Base-by-base conservation (phyloP, 2,113 vertebrate genomes). In the Hydropotes inermis region DNA sequence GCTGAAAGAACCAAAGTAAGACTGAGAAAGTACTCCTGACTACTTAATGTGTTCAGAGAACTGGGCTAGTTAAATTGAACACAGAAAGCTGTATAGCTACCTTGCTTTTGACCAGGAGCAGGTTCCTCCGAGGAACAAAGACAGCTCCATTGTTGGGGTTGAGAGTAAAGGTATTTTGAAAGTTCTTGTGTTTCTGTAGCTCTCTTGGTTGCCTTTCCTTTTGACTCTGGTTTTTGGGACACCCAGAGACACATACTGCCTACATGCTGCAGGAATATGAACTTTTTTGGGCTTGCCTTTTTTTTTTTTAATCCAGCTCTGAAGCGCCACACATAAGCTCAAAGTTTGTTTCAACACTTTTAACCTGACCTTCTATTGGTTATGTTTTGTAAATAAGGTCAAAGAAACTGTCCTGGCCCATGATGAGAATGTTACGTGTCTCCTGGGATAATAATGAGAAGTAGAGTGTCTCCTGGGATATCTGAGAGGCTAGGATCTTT, bases 151-250 rank as follows among this genome's bases (percentile, higher is more conserved):
- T 13, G 52, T 89, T 94, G 5, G 12, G 30, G 1, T 67, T 58
- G 83, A 97, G 52, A 45, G 36, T 57, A 60, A 9, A 33, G 43
- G 16, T 7, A 64, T 86, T 89, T 36, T 33, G 43, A 93, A 97
- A 74, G 70, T 93, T 33, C 25, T 15, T 58, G 13, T 87, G 45
- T 92, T 87, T 96, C 50, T 78, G 7, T 81, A 89, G 43, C 2
- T 92, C 47, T 78, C 21, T 97, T 88, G 54, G 45, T 91, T 96
- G 70, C n/a, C 39, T 97, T 96, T 93, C 16, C 16, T 96, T 90
- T 95, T 39, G 55, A 52, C 81, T 55, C 8, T 83, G 28, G 15
- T 87, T 54, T 93, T 93, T 50, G 47, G 60, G 70, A 87, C 19
- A 87, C 61, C 16, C n/a, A 85, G 17, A 92, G 43, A 64, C 9